Conservation (phyloP, 2,888 invertebrate genomes). For the Sarcophaga subvicina region DNA sequence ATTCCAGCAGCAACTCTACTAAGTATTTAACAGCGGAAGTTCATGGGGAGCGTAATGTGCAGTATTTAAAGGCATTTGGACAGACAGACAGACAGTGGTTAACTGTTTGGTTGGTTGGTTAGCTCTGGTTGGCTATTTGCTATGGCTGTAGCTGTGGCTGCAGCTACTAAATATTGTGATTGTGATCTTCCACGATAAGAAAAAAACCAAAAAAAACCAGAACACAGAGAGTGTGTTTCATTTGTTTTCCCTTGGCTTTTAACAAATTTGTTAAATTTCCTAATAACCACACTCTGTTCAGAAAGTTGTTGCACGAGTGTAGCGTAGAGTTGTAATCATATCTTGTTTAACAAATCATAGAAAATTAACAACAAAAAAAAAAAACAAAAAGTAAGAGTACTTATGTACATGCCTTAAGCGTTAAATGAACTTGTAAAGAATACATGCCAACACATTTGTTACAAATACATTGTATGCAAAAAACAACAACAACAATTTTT, state of each 20-base stretch:
- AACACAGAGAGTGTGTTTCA: no score
- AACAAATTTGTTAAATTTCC: not conserved
- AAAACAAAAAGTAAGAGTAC: not conserved
- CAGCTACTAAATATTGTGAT: slow-evolving; percentile 37
- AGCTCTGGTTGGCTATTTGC: not conserved
- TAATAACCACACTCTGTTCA: not conserved
- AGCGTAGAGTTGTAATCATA: not conserved
- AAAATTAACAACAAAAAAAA: not conserved
- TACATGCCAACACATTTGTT: not conserved
- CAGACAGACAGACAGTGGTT: not conserved
- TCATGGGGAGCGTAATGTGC: not conserved
- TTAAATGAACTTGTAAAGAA: not conserved
- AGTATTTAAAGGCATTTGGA: slow-evolving; percentile 16
- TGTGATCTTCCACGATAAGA: slow-evolving; percentile 49
- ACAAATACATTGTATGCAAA: not conserved
- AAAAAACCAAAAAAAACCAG: not conserved
- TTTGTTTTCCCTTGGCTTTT: not conserved
- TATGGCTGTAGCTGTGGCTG: slow-evolving; percentile 36
- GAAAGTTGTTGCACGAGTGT: not conserved
- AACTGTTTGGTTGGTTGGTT: not conserved
- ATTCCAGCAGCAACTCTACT: no score
- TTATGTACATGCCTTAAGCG: not conserved
- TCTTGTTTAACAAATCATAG: not conserved
- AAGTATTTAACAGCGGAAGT: not conserved
- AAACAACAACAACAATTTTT: no score